Conservation (phyloP, 2,113 vertebrate species). For the Pao palembangensis region DNA sequence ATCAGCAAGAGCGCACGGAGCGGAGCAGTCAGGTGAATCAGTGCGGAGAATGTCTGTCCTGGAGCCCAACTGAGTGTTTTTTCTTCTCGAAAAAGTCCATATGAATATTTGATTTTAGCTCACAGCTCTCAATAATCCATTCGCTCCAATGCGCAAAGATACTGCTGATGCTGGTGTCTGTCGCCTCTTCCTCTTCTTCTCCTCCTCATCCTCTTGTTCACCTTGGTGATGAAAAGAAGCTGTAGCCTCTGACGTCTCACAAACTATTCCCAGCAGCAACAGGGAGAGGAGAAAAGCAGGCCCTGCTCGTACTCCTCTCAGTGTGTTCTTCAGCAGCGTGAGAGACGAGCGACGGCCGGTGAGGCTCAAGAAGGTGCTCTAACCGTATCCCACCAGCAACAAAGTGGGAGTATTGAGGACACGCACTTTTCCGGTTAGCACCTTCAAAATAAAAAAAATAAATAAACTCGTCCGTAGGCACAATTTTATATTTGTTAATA, state of each 20-base stretch:
- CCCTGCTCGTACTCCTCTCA: slow-evolving; percentile 11
- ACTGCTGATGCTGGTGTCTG: slow-evolving; percentile 35
- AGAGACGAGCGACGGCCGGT: slow-evolving; percentile 42
- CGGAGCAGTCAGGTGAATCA: slow-evolving; percentile 46
- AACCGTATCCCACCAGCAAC: slow-evolving; percentile 18
- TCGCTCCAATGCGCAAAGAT: slow-evolving; percentile 76
- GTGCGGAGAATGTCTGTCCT: slow-evolving; percentile 45
- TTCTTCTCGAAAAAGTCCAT: slow-evolving; percentile 46
- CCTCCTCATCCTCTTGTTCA: slow-evolving; percentile 41
- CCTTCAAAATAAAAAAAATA: slow-evolving; percentile 47
- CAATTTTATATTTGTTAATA: no score
- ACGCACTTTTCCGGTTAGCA: slow-evolving; percentile 25
- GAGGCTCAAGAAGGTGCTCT: slow-evolving; percentile 45
- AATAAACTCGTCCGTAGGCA: background rate
- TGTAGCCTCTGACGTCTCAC: slow-evolving; percentile 56
- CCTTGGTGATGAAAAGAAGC: slow-evolving; percentile 30
- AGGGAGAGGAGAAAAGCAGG: background rate
- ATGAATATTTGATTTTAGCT: slow-evolving; percentile 60
- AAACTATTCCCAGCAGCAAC: slow-evolving; percentile 58
- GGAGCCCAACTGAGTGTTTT: slow-evolving; percentile 6
- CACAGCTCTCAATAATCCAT: slow-evolving; percentile 70
- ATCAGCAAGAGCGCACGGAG: slow-evolving; percentile 31
- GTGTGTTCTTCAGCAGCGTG: slow-evolving; percentile 31
- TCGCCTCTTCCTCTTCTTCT: slow-evolving; percentile 25
- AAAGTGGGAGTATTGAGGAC: background rate